Percentiles rank a stretch among this genome's conserved stretches.
Evolutionary conservation across 2,797 vertebrate species (phyloP).

Genomic region (Lateolabrax maculatus): DNA sequence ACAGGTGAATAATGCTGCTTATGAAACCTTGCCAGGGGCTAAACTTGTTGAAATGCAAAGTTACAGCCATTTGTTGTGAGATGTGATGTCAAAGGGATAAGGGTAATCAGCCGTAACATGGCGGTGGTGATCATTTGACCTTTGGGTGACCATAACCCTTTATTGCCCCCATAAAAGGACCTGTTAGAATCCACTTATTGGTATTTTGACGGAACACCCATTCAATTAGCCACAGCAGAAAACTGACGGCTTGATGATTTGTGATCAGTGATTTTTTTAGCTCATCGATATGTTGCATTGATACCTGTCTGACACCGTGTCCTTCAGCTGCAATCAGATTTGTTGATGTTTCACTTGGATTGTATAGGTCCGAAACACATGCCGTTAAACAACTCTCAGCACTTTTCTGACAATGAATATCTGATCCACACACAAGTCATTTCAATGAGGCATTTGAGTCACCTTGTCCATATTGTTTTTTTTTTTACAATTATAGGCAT

Average conservation of each 20-base stretch:
- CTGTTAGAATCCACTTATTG: conserved; percentile 50
- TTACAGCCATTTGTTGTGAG: conserved; percentile 66
- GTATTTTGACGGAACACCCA: conserved; percentile 37
- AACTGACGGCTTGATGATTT: conserved; percentile 50
- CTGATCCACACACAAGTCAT: not conserved
- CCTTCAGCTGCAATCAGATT: conserved; percentile 19
- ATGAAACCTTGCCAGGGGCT: conserved; percentile 71
- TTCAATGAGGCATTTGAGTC: conserved; percentile 18
- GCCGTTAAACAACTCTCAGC: not conserved
- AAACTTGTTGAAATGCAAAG: conserved; percentile 72
- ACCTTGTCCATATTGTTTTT: not conserved
- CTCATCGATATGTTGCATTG: conserved; percentile 46
- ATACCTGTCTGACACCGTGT: conserved; percentile 30
- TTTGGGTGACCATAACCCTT: conserved; percentile 50
- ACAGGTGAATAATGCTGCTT: conserved; percentile 62
- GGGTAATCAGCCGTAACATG: conserved; percentile 61
- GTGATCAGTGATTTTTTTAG: conserved; percentile 51
- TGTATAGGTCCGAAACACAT: conserved; percentile 11
- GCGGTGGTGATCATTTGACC: conserved; percentile 47
- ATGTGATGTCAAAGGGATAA: conserved; percentile 56
- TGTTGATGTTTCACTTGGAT: conserved; percentile 35
- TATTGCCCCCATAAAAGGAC: conserved; percentile 51
- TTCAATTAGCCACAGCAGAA: conserved; percentile 13
- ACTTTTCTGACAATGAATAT: conserved; percentile 7
- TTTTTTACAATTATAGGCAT: not conserved